Percentiles rank a stretch among this genome's conserved stretches.
phyloP scores from a whole-genome alignment of 2,797 vertebrate species.

The Lateolabrax maculatus region DNA sequence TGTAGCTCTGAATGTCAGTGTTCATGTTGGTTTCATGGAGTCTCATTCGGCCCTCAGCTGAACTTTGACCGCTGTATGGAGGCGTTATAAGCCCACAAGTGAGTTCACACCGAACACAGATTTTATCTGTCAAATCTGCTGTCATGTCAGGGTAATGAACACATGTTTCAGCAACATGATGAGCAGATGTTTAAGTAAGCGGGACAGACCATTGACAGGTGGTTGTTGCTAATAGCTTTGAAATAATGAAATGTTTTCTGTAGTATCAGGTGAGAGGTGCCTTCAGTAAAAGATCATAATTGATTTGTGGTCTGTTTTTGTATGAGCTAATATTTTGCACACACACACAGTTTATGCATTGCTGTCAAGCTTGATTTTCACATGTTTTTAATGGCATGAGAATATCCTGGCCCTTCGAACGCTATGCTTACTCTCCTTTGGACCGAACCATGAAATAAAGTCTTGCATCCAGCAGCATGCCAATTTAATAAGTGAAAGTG shows the following conservation, averaged over 20 bases:
- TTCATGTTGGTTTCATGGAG: conserved; percentile 25
- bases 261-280: no score
- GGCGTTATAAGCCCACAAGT: conserved; percentile 23
- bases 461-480: conserved; percentile 51
- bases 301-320: conserved; percentile 24
- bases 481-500: conserved; percentile 71
- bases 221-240: background rate
- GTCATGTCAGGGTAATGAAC: conserved; percentile 26
- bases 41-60: conserved; percentile 38
- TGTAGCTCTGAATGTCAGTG: conserved; percentile 20
- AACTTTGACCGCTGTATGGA: conserved; percentile 44
- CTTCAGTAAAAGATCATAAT: background rate
- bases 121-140: conserved; percentile 26
- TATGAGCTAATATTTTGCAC: background rate
- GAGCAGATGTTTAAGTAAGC: background rate
- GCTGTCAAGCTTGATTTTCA: background rate
- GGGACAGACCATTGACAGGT: conserved; percentile 18
- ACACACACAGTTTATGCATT: background rate
- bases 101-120: background rate
- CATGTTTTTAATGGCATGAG: conserved; percentile 12
- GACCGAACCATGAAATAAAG: conserved; percentile 57
- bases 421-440: conserved; percentile 23
- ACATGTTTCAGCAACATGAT: conserved; percentile 16
- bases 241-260: background rate
- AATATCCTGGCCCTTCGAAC: conserved; percentile 17